Evolutionary conservation across 2,888 invertebrate genomes (phyloP).

Genomic region (Meta bourneti): DNA sequence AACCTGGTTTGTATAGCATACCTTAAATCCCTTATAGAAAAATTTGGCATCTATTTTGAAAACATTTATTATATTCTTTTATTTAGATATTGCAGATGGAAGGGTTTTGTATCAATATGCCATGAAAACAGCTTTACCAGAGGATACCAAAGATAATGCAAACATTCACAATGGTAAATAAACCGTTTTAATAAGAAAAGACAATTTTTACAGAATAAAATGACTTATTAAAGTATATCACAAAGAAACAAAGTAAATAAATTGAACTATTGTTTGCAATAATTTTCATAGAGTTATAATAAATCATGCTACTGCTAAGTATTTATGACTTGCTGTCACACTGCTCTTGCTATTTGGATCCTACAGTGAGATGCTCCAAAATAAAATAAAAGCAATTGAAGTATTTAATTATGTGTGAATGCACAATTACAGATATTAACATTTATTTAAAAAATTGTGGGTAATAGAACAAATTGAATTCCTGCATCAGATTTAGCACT

Average conservation of each 20-base stretch:
- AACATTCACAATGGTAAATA: conserved; percentile 26
- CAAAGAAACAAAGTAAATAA: not conserved
- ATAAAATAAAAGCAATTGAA: too few species aligned
- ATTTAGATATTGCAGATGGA: conserved; percentile 63
- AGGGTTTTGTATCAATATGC: conserved; percentile 72
- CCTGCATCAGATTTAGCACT: too few species aligned
- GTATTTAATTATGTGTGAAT: too few species aligned
- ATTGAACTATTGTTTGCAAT: not conserved
- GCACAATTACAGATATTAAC: too few species aligned
- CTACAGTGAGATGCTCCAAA: too few species aligned
- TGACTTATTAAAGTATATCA: not conserved
- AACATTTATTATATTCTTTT: not conserved
- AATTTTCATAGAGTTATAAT: too few species aligned
- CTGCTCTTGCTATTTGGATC: too few species aligned
- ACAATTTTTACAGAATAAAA: not conserved
- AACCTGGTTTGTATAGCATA: conserved; percentile 69
- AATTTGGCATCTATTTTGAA: not conserved
- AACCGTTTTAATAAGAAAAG: not conserved
- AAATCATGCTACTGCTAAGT: too few species aligned
- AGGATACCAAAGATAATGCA: conserved; percentile 3
- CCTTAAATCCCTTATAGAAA: not conserved
- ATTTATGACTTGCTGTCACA: too few species aligned
- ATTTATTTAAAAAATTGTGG: too few species aligned
- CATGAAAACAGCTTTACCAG: conserved; percentile 46
- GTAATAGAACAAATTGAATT: too few species aligned